Evolutionary conservation across 1,140 invertebrate genomes (phyloP).

Genomic region (Tetranychus cinnabarinus): DNA sequence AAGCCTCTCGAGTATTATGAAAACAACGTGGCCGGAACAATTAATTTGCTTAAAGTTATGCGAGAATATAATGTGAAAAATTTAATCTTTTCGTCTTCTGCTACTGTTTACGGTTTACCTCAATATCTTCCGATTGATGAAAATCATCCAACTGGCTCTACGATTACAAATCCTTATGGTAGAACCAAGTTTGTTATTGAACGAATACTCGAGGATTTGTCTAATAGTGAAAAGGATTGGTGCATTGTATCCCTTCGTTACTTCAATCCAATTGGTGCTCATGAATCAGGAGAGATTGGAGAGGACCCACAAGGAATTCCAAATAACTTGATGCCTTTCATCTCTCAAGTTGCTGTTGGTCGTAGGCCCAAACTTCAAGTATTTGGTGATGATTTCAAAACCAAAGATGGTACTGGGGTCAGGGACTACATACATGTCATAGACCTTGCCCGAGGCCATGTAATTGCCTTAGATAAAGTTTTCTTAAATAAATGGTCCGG

Average conservation of each 20-base stretch:
- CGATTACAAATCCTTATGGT: conserved; percentile 90
- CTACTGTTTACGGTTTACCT: conserved; percentile 79
- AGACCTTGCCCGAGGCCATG: conserved; percentile 77
- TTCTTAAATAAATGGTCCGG: conserved; percentile 11
- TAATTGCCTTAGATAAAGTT: conserved; percentile 50
- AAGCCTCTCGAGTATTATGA: conserved; percentile 52
- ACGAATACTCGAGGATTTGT: conserved; percentile 67
- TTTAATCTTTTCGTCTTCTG: conserved; percentile 79
- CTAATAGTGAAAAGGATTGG: conserved; percentile 19
- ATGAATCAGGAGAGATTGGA: conserved; percentile 72
- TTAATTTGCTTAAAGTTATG: conserved; percentile 41
- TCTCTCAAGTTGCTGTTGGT: conserved; percentile 84
- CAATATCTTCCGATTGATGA: conserved; percentile 62
- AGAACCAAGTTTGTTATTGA: conserved; percentile 94
- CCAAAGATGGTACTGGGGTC: conserved; percentile 82
- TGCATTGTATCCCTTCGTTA: conserved; percentile 54
- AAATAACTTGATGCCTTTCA: conserved; percentile 92
- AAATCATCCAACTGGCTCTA: conserved; percentile 46
- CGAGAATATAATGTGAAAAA: conserved; percentile 42
- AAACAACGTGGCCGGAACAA: conserved; percentile 23
- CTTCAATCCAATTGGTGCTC: conserved; percentile 96
- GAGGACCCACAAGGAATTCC: conserved; percentile 88
- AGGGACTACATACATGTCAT: conserved; percentile 95
- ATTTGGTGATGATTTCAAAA: conserved; percentile 81
- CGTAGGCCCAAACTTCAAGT: conserved; percentile 49